Conservation (phyloP, 2,113 vertebrate genomes). For the Tichodroma muraria region DNA sequence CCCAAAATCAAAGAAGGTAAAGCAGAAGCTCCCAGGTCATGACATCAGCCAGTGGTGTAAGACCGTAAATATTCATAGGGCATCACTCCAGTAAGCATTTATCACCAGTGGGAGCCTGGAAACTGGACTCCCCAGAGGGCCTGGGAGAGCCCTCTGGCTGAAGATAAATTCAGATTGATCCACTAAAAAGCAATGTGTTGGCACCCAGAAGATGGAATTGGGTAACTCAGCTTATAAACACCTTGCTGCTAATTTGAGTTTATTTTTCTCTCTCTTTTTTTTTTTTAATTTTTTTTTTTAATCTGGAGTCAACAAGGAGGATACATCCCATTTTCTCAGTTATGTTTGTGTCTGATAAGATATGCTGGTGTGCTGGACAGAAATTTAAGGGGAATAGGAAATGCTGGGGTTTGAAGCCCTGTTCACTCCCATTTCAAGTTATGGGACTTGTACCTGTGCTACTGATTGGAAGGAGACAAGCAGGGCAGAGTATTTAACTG, state of each 20-base stretch:
- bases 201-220: neutral
- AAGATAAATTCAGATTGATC: neutral
- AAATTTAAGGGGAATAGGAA: neutral
- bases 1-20: neutral
- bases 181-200: neutral
- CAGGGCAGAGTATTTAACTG: neutral
- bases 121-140: neutral
- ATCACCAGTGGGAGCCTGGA: neutral
- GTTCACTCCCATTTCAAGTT: neutral
- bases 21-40: neutral
- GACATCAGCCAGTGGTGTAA: neutral
- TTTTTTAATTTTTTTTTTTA: neutral
- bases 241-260: neutral
- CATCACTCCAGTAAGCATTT: neutral
- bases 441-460: neutral
- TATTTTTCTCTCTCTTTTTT: fast-evolving
- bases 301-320: neutral
- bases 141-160: neutral
- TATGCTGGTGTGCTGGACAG: neutral
- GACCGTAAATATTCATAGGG: neutral
- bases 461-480: neutral
- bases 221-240: neutral
- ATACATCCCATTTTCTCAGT: neutral
- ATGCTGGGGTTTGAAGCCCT: neutral
- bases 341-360: neutral